These are phyloP conservation scores for Aurelia coerulea DNA, from an alignment of 30 jellyfish, hydroid and myxozoan genomes.

Conservation along the genomic window DNA sequence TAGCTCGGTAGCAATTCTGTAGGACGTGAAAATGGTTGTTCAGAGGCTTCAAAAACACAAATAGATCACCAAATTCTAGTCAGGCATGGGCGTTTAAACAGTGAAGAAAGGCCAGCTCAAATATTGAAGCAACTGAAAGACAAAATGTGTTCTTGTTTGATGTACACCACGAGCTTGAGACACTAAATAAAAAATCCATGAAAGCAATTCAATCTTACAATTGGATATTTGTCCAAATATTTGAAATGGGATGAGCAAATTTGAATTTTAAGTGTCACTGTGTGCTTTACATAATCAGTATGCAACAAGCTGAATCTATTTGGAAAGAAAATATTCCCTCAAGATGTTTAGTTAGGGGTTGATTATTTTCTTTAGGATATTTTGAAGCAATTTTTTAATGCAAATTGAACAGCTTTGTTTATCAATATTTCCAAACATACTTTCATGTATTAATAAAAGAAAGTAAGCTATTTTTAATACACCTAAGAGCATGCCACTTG, in stretches of 20 bases:
- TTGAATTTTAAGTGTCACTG: neutral
- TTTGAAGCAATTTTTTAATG: neutral
- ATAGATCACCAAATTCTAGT: no score
- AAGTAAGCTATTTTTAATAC: no score
- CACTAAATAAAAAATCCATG: neutral
- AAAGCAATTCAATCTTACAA: neutral
- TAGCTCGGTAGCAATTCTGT: no score
- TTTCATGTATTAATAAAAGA: no score
- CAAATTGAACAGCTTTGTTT: neutral
- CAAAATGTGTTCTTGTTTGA: no score
- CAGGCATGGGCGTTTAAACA: no score
- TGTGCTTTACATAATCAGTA: neutral
- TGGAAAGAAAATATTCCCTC: neutral
- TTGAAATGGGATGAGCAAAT: neutral
- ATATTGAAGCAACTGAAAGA: no score
- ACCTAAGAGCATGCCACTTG: no score
- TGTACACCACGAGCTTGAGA: no score
- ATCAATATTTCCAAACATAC: neutral
- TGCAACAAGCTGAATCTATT: neutral
- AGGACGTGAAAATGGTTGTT: no score
- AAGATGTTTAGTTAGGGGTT: neutral
- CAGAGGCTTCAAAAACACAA: no score
- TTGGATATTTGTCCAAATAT: neutral
- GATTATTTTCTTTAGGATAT: neutral
- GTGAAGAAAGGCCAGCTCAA: no score